phyloP scores from a whole-genome alignment of 2,113 vertebrate genomes.

The Zosterops pallidus region DNA sequence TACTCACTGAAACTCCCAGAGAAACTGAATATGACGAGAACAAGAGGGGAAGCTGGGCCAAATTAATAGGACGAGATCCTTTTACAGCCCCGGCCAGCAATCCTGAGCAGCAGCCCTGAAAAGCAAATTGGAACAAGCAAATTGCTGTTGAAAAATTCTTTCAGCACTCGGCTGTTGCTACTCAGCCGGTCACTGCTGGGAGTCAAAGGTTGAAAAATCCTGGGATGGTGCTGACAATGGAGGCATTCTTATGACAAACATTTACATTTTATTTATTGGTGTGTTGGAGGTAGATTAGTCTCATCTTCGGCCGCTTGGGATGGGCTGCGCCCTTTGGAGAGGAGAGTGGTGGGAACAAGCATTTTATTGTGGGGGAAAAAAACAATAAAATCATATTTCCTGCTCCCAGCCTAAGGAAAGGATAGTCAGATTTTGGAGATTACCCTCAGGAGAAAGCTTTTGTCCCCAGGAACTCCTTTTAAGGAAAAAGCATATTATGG shows the following conservation, averaged over 20 bases:
- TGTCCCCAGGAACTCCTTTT: neutral
- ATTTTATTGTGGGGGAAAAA: slow-evolving; percentile 7
- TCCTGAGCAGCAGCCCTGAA: slow-evolving; percentile 74
- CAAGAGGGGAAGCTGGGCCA: slow-evolving; percentile 69
- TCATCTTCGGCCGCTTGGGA: slow-evolving; percentile 55
- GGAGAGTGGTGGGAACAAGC: slow-evolving; percentile 8
- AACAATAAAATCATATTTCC: slow-evolving; percentile 5
- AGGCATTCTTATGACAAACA: slow-evolving; percentile 73
- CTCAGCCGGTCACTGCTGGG: slow-evolving; percentile 61
- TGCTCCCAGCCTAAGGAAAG: slow-evolving; percentile 6
- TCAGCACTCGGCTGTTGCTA: slow-evolving; percentile 76
- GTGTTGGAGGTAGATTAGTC: slow-evolving; percentile 69
- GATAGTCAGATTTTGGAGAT: neutral
- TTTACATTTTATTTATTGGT: slow-evolving; percentile 74
- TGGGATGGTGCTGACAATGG: slow-evolving; percentile 70
- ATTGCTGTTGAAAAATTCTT: slow-evolving; percentile 83
- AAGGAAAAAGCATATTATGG: neutral
- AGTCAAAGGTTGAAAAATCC: slow-evolving; percentile 73
- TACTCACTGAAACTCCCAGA: slow-evolving; percentile 62
- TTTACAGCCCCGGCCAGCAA: slow-evolving; percentile 67
- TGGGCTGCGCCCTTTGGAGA: neutral
- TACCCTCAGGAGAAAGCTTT: slow-evolving; percentile 13
- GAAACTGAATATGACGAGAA: slow-evolving; percentile 72
- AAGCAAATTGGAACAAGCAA: slow-evolving; percentile 82
- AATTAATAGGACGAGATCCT: slow-evolving; percentile 77